Base-by-base conservation (phyloP, 2,888 invertebrate genomes). In the Drosophila vallismaia region DNA sequence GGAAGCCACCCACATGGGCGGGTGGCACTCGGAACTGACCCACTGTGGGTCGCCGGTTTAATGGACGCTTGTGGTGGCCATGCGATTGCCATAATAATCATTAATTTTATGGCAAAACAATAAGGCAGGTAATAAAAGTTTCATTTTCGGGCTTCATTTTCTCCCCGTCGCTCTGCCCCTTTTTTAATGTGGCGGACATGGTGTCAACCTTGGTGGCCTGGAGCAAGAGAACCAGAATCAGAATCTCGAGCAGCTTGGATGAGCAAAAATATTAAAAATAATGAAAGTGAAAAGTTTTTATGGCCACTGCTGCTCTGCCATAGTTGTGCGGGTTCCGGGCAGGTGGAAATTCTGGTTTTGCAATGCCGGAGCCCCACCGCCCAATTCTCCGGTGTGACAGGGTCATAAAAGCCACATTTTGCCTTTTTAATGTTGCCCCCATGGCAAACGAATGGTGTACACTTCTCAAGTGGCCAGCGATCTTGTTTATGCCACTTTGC, bases 101-200 rank as follows among this genome's bases (percentile, higher is more conserved):
- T 86, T 86, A 86, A 84, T 86, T 86, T 88, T 74, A 86, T 88
- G 79, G 78, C 76, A 81, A 86, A 88, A 86, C 88, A 86, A 86
- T 86, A 86, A 86, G 80, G 88, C 84, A 86, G 85, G 83, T 81
- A 83, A 87, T 87, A 86, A 86, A 86, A 87, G 81, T 87, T 85
- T 79, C 76, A 77, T 77, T 79, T 85, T 79, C 74, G 75, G 62
- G 71, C 73, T 70, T 56, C 74, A 53, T 68, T 64, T 70, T 56
- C 57, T 19, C 54, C 38, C 29, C 9, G 10, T 42, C 28, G 52
- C 51, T 33, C 24, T 64, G 24, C 24, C 24, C 26, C 38, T 56
- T 59, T 50, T 49, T 64, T 75, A 85, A 82, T 82, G 68, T 52
- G 68, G 63, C 68, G 58, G 52, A 40, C 57, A 59, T 71, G 60